phyloP scores from a whole-genome alignment of 2,888 invertebrate species.

The Xylota segnis region DNA sequence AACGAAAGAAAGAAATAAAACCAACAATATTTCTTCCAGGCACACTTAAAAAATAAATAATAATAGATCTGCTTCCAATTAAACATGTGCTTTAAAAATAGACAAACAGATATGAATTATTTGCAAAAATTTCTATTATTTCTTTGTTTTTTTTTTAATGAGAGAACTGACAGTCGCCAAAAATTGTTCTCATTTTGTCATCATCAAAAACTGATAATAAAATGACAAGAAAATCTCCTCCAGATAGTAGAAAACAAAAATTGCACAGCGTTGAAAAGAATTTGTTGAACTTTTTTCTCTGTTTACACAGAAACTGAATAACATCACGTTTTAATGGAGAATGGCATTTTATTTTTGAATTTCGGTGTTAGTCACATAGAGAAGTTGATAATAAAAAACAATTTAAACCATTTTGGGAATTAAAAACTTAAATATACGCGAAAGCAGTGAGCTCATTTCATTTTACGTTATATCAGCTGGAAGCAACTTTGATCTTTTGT shows the following conservation, averaged over 20 bases:
- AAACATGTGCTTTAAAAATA: neutral
- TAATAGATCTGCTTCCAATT: neutral
- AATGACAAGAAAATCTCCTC: constrained; percentile 1
- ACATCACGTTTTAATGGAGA: neutral
- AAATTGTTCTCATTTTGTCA: neutral
- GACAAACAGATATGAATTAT: neutral
- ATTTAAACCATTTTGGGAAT: neutral
- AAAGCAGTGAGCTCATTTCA: neutral
- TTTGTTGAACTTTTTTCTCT: neutral
- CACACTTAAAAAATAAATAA: neutral
- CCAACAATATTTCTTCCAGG: neutral
- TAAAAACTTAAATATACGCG: neutral
- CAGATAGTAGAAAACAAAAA: neutral
- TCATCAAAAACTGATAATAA: neutral
- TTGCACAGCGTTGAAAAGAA: too few relatives aligned
- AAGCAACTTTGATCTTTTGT: neutral
- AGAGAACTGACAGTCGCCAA: too few relatives aligned
- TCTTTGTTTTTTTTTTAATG: too few relatives aligned
- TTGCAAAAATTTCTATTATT: neutral
- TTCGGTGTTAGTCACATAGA: neutral
- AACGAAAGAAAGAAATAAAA: neutral
- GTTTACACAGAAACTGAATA: neutral
- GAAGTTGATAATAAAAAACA: neutral
- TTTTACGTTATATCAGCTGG: neutral
- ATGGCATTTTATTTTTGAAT: neutral